These are phyloP conservation scores for Boloria selene DNA, from an alignment of 2,888 invertebrate species.

Conservation along the genomic window DNA sequence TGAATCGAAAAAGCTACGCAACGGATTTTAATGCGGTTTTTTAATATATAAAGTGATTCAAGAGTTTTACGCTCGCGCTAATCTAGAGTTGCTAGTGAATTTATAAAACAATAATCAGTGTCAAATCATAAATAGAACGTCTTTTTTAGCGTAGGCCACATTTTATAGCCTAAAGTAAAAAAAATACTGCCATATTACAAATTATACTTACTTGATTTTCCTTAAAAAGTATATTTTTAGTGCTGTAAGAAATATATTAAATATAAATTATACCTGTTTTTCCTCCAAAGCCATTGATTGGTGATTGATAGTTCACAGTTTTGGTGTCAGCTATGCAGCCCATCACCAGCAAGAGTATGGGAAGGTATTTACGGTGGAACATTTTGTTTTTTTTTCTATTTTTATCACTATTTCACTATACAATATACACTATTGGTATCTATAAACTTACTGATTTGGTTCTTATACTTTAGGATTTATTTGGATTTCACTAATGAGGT, in stretches of 20 bases:
- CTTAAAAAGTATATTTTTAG: no score
- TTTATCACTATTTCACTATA: constrained; percentile 21
- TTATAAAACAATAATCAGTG: no score
- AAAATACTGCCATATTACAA: no score
- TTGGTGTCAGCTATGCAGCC: constrained; percentile 63
- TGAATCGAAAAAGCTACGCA: no score
- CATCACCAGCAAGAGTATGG: constrained; percentile 58
- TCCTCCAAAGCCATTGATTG: constrained; percentile 52
- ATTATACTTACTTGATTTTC: no score
- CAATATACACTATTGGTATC: constrained; percentile 14
- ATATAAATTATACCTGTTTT: constrained; percentile 60
- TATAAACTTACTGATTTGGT: constrained; percentile 1
- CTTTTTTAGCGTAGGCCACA: no score
- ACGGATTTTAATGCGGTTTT: no score
- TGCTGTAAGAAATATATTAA: constrained; percentile 3
- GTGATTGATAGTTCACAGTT: constrained; percentile 61
- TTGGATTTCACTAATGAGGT: constrained; percentile 7
- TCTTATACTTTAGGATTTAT: background rate
- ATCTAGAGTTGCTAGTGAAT: no score
- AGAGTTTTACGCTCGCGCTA: no score
- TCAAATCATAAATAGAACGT: no score
- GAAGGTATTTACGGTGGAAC: constrained; percentile 58
- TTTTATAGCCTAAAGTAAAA: no score
- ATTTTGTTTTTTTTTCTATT: constrained; percentile 48
- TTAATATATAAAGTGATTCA: no score